phyloP scores from a whole-genome alignment of 1,140 invertebrate genomes.

The Kradibia gibbosae region DNA sequence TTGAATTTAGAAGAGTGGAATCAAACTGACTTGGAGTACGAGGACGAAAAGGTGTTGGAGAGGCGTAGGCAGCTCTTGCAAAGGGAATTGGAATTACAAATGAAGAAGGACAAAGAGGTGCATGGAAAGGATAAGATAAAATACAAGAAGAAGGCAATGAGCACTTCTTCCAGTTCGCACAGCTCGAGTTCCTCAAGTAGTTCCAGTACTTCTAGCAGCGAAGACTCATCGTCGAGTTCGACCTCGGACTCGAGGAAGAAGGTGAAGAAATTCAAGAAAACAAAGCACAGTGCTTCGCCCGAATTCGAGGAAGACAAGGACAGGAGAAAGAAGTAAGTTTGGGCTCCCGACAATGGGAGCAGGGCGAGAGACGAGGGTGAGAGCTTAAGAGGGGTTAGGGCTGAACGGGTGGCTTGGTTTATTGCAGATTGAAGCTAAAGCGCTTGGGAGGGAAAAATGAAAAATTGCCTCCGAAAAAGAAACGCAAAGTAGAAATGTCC shows the following conservation, averaged over 20 bases:
- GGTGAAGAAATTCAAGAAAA: conserved; percentile 74
- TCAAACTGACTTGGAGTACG: conserved; percentile 85
- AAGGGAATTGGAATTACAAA: conserved; percentile 83
- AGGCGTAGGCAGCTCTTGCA: conserved; percentile 83
- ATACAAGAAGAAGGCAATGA: conserved; percentile 77
- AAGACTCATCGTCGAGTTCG: conserved; percentile 74
- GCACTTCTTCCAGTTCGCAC: conserved; percentile 79
- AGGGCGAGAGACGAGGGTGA: background rate
- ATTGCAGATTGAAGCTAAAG: conserved; percentile 66
- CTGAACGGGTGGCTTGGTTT: conserved; percentile 25
- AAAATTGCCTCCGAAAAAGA: conserved; percentile 64
- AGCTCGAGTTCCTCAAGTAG: conserved; percentile 77
- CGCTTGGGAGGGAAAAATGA: conserved; percentile 66
- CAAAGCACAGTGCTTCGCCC: conserved; percentile 76
- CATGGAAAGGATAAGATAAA: conserved; percentile 70
- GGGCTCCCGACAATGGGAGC: background rate
- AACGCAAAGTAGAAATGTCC: conserved; percentile 64
- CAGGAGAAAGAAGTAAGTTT: conserved; percentile 67
- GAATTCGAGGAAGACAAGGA: conserved; percentile 72
- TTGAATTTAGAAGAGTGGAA: conserved; percentile 84
- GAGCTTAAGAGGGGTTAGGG: background rate
- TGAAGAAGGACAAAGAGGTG: conserved; percentile 79
- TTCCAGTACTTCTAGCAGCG: conserved; percentile 76
- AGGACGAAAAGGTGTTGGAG: conserved; percentile 86
- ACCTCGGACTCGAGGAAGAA: conserved; percentile 73